Percentiles rank a stretch among this genome's conserved stretches.
These are phyloP conservation scores for Platycnemis pennipes DNA, from an alignment of 2,888 invertebrate genomes.

Conservation along the genomic window DNA sequence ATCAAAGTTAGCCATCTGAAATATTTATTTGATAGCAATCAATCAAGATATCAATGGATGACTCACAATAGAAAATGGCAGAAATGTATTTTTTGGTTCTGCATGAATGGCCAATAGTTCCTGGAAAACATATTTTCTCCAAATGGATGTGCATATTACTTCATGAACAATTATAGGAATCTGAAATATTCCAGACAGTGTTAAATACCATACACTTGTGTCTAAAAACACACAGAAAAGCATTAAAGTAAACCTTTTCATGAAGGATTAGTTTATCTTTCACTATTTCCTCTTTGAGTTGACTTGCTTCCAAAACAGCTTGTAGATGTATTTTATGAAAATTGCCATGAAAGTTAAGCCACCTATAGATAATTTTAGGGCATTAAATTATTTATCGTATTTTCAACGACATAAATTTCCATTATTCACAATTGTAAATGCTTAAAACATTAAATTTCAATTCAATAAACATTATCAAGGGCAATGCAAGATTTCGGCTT, in stretches of 20 bases:
- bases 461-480: neutral
- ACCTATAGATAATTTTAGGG: constrained; percentile 80
- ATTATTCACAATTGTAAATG: too few species aligned
- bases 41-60: constrained; percentile 76
- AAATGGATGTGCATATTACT: constrained; percentile 90
- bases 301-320: constrained; percentile 90
- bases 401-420: neutral
- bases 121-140: constrained; percentile 92
- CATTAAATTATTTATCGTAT: neutral
- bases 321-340: constrained; percentile 93
- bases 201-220: constrained; percentile 55
- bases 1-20: constrained; percentile 22
- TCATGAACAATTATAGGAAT: constrained; percentile 89
- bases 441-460: constrained; percentile 9
- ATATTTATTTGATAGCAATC: constrained; percentile 70
- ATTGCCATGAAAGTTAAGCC: constrained; percentile 91
- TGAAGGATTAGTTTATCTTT: constrained; percentile 90
- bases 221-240: constrained; percentile 55
- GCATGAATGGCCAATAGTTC: constrained; percentile 86
- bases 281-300: constrained; percentile 89
- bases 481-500: neutral
- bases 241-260: constrained; percentile 83
- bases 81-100: constrained; percentile 86
- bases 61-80: constrained; percentile 88
- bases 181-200: constrained; percentile 78